phyloP scores from a whole-genome alignment of 92 coral and sea anemone species.

The Zoanthus sociatus region DNA sequence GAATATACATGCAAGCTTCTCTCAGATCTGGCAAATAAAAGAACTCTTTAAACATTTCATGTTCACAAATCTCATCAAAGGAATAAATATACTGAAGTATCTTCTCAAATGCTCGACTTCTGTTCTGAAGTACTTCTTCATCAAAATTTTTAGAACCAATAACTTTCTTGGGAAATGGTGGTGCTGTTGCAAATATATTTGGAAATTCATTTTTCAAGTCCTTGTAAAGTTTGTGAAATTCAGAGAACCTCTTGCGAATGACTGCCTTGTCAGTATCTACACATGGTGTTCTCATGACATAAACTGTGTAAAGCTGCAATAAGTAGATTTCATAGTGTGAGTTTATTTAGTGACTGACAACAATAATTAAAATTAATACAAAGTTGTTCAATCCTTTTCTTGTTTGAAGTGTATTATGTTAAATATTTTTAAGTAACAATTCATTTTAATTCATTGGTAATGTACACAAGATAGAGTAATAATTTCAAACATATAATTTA shows the following conservation, averaged over 20 bases:
- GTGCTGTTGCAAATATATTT: slow-evolving; percentile 63
- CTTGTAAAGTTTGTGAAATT: slow-evolving; percentile 86
- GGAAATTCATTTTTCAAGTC: slow-evolving; percentile 85
- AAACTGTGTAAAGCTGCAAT: slow-evolving; percentile 79
- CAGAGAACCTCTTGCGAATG: slow-evolving; percentile 90
- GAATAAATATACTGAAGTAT: slow-evolving; percentile 69
- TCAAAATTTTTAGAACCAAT: slow-evolving; percentile 80
- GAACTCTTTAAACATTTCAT: slow-evolving; percentile 84
- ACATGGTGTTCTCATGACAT: slow-evolving; percentile 82
- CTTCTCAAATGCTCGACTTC: slow-evolving; percentile 78
- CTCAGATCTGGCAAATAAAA: slow-evolving; percentile 82
- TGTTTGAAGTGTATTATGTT: no score
- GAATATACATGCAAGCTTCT: slow-evolving; percentile 82
- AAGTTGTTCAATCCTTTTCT: no score
- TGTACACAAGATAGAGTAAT: no score
- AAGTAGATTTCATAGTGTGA: neutral
- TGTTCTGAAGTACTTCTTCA: slow-evolving; percentile 62
- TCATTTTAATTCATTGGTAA: no score
- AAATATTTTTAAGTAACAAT: no score
- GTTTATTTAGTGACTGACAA: neutral
- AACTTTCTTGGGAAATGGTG: slow-evolving; percentile 88
- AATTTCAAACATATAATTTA: no score
- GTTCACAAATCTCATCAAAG: slow-evolving; percentile 64
- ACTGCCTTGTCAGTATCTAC: slow-evolving; percentile 92
- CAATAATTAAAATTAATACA: no score